Base-by-base conservation (phyloP, 2,888 invertebrate genomes). In the Caenorhabditis parvicauda region DNA sequence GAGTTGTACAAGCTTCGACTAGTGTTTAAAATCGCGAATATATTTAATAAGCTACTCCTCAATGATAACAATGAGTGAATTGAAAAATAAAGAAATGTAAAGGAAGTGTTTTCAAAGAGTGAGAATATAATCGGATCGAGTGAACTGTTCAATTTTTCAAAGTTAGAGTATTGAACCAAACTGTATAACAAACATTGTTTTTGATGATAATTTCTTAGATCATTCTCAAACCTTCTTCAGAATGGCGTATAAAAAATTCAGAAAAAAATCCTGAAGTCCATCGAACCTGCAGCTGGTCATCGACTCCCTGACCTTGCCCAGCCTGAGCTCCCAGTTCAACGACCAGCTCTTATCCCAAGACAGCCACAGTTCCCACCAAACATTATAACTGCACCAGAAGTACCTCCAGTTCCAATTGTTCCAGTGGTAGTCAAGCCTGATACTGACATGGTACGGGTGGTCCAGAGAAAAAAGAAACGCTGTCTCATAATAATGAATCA, bases 251-350 rank as follows among this genome's bases (percentile, higher is more conserved):
- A 12, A 6, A 37, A 37, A 35, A n/a, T 59, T 24, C 62, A 62
- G 62, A 38, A 41, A 25, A 54, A 62, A 54, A 44, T 62, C 19
- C 52, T 58, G 44, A 54, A 51, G 17, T 29, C 44, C 7, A 58
- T 54, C 27, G 32, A 54, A 1, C 61, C 61, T 12, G 43, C 54
- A 0, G 29, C 43, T 14, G 51, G 52, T 1, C 49, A 37, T 9
- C 54, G 46, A 3, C 54, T 64, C 3, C 63, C 64, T 1, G 54
- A 54, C 0, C 43, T 60, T 9, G 57, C 60, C 2, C 19, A 54
- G 19, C 57, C 64, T 3, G 56, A 59, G n/a, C 57, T 57, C 22
- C 60, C 64, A 29, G 28, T 49, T n/a, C 60, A 49, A 7, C 32
- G 29, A 5, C 44, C 51, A 21, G 46, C 56, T n/a, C 32, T 54